A percentile compares a stretch with the other conserved stretches of the same genome.
phyloP scores from a whole-genome alignment of 2,797 vertebrate genomes.

The Poecile montanus region DNA sequence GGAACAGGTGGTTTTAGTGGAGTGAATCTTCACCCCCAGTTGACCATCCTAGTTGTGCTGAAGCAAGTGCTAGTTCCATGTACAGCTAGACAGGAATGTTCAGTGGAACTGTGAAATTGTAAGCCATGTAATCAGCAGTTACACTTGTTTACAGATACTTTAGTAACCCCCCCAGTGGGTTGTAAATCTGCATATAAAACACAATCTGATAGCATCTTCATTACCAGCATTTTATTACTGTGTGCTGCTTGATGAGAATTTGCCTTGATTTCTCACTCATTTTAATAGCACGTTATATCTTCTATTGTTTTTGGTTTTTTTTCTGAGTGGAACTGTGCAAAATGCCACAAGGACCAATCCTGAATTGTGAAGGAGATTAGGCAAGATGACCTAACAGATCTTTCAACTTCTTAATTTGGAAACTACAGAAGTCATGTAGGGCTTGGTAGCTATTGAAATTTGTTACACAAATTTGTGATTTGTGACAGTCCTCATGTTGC shows the following conservation, averaged over 20 bases:
- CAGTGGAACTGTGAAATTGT: slow-evolving; percentile 10
- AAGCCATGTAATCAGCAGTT: background rate
- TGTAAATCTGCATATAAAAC: slow-evolving; percentile 15
- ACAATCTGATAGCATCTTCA: slow-evolving; percentile 1
- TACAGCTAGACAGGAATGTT: background rate
- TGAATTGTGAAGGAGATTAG: background rate
- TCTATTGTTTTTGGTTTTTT: background rate
- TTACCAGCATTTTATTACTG: background rate
- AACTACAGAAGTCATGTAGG: background rate
- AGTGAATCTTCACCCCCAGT: background rate
- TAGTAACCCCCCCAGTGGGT: background rate
- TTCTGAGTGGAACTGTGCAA: background rate
- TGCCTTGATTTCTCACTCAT: background rate
- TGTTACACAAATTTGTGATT: background rate
- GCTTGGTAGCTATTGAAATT: background rate
- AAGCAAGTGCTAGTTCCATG: background rate
- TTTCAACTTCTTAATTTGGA: slow-evolving; percentile 5
- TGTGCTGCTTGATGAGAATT: background rate
- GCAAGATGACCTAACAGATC: background rate
- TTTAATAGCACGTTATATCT: background rate
- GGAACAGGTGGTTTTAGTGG: background rate
- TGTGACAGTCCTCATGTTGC: background rate
- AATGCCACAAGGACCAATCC: background rate
- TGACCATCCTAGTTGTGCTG: background rate
- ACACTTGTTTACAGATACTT: slow-evolving; percentile 21